Conservation (phyloP, 1,140 invertebrate genomes). For the Pogonognathellus flavescens region DNA sequence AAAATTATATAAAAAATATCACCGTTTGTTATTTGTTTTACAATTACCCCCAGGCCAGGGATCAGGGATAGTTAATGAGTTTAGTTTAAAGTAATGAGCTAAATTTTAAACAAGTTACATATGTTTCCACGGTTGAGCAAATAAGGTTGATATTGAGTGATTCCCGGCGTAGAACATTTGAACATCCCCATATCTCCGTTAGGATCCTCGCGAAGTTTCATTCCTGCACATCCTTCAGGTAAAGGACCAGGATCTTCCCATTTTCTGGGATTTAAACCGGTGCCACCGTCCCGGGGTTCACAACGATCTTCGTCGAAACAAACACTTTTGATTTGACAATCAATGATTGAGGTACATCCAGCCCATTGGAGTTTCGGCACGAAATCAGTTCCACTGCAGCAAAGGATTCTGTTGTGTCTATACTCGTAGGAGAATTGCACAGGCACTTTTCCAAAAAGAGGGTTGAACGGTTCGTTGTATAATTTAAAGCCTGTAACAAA, state of each 20-base stretch:
- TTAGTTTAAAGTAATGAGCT: background rate
- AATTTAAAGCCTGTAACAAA: constrained; percentile 41
- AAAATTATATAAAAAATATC: background rate
- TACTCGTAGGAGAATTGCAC: constrained; percentile 61
- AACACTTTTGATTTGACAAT: constrained; percentile 61
- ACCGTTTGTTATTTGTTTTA: too few species aligned
- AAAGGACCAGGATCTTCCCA: constrained; percentile 54
- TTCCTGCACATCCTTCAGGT: constrained; percentile 53
- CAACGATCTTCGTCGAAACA: constrained; percentile 60
- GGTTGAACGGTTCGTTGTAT: constrained; percentile 12
- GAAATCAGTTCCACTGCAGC: constrained; percentile 29
- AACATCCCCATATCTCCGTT: constrained; percentile 60
- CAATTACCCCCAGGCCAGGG: too few species aligned
- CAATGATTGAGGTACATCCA: constrained; percentile 58
- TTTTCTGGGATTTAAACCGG: constrained; percentile 31
- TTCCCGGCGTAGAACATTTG: constrained; percentile 56
- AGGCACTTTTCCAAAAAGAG: constrained; percentile 11
- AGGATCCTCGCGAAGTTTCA: constrained; percentile 54
- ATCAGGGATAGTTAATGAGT: background rate
- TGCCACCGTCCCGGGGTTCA: constrained; percentile 46
- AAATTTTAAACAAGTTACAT: constrained; percentile 52
- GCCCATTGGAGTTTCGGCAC: constrained; percentile 57
- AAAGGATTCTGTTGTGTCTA: constrained; percentile 54
- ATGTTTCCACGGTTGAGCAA: constrained; percentile 60
- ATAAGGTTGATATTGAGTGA: constrained; percentile 61